Base-by-base conservation (phyloP, 1,140 invertebrate species). In the Leptinotarsa texana region DNA sequence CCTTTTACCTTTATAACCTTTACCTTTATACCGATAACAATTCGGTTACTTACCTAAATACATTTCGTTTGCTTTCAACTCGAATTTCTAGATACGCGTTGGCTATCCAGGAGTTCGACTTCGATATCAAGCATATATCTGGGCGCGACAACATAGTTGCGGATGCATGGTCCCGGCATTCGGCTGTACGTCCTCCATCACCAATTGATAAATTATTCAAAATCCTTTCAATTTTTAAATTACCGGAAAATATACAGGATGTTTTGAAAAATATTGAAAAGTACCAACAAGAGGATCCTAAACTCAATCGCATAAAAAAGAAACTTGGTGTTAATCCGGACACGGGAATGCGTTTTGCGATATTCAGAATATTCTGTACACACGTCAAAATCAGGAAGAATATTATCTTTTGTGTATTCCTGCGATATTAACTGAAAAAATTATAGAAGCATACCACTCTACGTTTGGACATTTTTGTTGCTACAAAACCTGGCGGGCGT, bases 111-210 rank as follows among this genome's bases (percentile, higher is more conserved):
- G 48, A 70, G 6, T 70, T 18, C 13, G 69, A 70, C 51, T 70
- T 70, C 47, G 69, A 70, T 8, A n/a, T 70, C 6, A 70, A 48
- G 42, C 42, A 70, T 69, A 69, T 69, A 17, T 27, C 68, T 8
- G 69, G 69, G 42, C 5, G 17, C 3, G 13, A 48, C 42, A 70
- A 70, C 47, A 48, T 70, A 4, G 47, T 70, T 48, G n/a, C 42
- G 4, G 69, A 70, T 48, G 42, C 69, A 17, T 48, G 57, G 51
- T 70, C 69, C 21, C 27, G 69, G 18, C 21, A 70, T 70, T 18
- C 69, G 17, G 69, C 17, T n/a, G 17, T 70, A 11, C 24, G 68
- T 6, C 68, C 49, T 70, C 24, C 24, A 8, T 17, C 24, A 42
- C 68, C 68, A 11, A 48, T 8, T 15, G 68, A n/a, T 11, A 70